Evolutionary conservation across 2,888 invertebrate genomes (phyloP), one percentile per base, ranked within the genome.

Genomic region (Galerucella pusilla): DNA sequence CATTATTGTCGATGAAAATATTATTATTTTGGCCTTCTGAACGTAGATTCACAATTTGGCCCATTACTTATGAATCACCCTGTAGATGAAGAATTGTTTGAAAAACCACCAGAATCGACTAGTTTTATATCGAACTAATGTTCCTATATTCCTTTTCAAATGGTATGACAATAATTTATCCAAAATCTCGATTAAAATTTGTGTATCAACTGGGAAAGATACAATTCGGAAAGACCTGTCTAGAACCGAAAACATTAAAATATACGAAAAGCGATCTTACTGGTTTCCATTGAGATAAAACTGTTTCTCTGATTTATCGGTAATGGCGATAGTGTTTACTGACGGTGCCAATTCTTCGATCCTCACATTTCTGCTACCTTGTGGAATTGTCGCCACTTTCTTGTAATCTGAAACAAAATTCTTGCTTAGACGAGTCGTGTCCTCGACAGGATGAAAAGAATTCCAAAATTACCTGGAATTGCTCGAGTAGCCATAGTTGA

Each of bases 271-370:
- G 57, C 57, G 16, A 68, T 85, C 88, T 86, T 86, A 92, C 92
- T 90, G 90, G 83, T 91, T 88, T 52, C 91, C 92, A 85, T 93
- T 93, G 59, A 93, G 87, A 83, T 89, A 91, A 84, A 90, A 92
- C 57, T 88, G 85, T 72, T 89, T 88, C 71, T 88, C 87, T 6
- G 87, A 86, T 82, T 89, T 85, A 76, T 89, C 89, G 42, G 83
- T 80, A 63, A 93, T 88, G 0, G 92, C 92, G 74, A 92, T 88
- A 60, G 89, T 90, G 84, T 92, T 93, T 59, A 85, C 85, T 0
- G 90, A 89, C 6, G 89, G 88, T 3, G 84, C 87, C 57, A 89
- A 83, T 83, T 93, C 93, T 82, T 91, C 90, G 42, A 93, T 88
- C 49, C 89, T 85, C 52, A 93, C 89, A 81, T 92, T 92, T 64